Evolutionary conservation across 2,797 vertebrate genomes (phyloP).

Genomic region (Carapus acus): DNA sequence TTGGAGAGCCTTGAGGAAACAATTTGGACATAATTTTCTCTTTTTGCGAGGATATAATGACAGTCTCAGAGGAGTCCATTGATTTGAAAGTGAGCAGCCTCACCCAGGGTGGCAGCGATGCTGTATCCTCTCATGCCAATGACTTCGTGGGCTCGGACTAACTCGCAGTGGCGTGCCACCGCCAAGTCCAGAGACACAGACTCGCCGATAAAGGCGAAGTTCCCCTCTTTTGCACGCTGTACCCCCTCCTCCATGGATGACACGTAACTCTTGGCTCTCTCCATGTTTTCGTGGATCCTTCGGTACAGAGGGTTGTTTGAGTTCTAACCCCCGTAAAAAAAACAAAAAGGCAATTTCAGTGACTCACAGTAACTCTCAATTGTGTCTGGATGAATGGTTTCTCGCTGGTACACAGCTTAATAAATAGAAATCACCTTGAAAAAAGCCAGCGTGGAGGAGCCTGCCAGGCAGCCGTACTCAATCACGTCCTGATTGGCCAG

Average conservation of each 20-base stretch:
- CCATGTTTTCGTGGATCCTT: conserved; percentile 85
- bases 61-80: neutral
- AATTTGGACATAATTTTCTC: conserved; percentile 3
- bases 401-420: neutral
- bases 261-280: conserved; percentile 76
- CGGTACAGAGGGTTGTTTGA: conserved; percentile 81
- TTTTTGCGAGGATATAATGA: neutral
- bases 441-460: conserved; percentile 81
- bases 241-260: conserved; percentile 81
- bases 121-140: conserved; percentile 83
- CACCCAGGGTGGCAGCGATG: conserved; percentile 77
- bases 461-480: conserved; percentile 79
- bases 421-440: conserved; percentile 74
- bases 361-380: neutral
- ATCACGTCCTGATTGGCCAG: conserved; percentile 80
- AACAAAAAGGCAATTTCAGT: conserved; percentile 8
- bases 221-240: conserved; percentile 73
- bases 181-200: conserved; percentile 83
- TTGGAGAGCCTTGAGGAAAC: conserved; percentile 67
- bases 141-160: conserved; percentile 78
- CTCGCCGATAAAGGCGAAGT: conserved; percentile 86
- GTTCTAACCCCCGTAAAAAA: conserved; percentile 74
- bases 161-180: conserved; percentile 78
- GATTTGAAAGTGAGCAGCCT: conserved; percentile 37
- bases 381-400: neutral